A percentile compares a stretch with the other conserved stretches of the same genome.
phyloP scores from a whole-genome alignment of 2,888 invertebrate genomes.

The Watsonalla binaria region DNA sequence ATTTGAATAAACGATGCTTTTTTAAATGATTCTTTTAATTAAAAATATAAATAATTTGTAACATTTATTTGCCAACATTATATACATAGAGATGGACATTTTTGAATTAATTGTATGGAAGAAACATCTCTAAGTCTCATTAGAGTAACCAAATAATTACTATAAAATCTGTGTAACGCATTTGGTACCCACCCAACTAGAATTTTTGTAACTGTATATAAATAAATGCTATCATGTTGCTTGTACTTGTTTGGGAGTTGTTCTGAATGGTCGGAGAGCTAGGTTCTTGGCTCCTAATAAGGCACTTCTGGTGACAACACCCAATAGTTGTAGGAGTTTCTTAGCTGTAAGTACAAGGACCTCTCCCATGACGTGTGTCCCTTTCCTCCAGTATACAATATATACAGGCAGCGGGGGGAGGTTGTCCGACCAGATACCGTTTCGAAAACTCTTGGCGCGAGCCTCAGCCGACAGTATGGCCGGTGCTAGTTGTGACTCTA shows the following conservation, averaged over 20 bases:
- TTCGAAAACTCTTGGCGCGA: constrained; percentile 55
- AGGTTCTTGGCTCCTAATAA: constrained; percentile 52
- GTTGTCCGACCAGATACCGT: constrained; percentile 69
- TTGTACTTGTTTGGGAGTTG: constrained; percentile 51
- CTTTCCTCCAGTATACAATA: constrained; percentile 60
- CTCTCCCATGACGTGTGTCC: constrained; percentile 36
- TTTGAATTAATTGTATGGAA: constrained; percentile 32
- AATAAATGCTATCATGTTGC: constrained; percentile 58
- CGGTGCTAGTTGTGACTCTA: constrained; percentile 60
- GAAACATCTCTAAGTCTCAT: constrained; percentile 28
- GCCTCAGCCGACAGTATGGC: constrained; percentile 58
- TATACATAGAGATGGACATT: constrained; percentile 44
- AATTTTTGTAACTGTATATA: constrained; percentile 27
- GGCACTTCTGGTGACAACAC: constrained; percentile 43
- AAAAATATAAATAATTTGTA: constrained; percentile 14
- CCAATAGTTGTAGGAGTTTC: constrained; percentile 40
- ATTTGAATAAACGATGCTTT: constrained; percentile 78
- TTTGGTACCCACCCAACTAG: constrained; percentile 36
- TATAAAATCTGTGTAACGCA: constrained; percentile 28
- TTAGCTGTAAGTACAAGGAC: constrained; percentile 37
- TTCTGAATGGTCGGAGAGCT: constrained; percentile 43
- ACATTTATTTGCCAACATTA: constrained; percentile 60
- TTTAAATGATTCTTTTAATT: constrained; percentile 36
- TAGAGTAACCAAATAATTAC: constrained; percentile 46
- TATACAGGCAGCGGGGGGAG: constrained; percentile 62